Evolutionary conservation across 2,797 vertebrate genomes (phyloP).

Genomic region (Platalea minor): DNA sequence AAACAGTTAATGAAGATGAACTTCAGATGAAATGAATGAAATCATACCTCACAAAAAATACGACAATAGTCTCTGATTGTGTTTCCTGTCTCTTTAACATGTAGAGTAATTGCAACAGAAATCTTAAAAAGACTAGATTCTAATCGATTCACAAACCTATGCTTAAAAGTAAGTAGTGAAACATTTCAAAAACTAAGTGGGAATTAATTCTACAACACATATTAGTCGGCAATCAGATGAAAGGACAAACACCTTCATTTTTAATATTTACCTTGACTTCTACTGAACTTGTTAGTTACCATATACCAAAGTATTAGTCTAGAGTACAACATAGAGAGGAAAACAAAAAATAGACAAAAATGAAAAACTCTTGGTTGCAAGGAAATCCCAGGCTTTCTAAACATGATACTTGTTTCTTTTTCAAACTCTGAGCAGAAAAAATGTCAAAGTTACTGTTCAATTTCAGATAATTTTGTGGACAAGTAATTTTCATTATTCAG

Average conservation of each 20-base stretch:
- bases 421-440: background rate
- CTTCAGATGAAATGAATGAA: background rate
- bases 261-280: background rate
- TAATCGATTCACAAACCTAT: background rate
- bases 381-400: background rate
- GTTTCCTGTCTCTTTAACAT: background rate
- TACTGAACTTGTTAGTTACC: background rate
- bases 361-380: background rate
- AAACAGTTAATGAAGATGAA: slow-evolving; percentile 3
- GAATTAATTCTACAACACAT: background rate
- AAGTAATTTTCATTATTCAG: background rate
- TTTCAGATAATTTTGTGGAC: background rate
- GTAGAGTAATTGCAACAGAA: background rate
- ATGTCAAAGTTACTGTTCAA: background rate
- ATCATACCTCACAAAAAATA: background rate
- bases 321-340: background rate
- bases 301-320: background rate
- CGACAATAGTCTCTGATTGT: background rate
- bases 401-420: background rate
- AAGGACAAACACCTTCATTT: background rate
- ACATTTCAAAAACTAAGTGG: background rate
- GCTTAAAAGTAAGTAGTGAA: background rate
- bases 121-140: background rate
- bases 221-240: background rate
- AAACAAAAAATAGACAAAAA: background rate